phyloP scores from a whole-genome alignment of 2,888 invertebrate species.

The Tiphia femorata region DNA sequence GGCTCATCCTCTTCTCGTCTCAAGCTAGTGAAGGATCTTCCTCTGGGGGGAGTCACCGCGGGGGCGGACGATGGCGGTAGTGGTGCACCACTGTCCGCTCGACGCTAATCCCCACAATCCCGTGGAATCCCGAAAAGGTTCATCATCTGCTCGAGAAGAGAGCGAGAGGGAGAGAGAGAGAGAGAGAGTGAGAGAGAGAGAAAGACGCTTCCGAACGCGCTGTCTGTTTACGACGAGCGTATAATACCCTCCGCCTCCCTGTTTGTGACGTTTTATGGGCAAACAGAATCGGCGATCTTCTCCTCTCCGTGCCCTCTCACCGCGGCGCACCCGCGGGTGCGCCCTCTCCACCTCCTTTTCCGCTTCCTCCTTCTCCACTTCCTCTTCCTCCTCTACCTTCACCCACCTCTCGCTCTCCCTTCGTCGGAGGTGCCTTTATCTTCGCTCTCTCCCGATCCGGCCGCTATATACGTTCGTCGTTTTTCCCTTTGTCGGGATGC shows the following conservation, averaged over 20 bases:
- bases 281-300: slow-evolving; percentile 49
- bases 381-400: background rate
- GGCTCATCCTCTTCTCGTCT: slow-evolving; percentile 20
- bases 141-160: slow-evolving; percentile 56
- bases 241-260: slow-evolving; percentile 38
- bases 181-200: no score
- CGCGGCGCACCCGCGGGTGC: no score
- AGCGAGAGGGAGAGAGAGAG: no score
- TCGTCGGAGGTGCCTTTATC: no score
- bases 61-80: background rate
- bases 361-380: background rate
- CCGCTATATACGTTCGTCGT: slow-evolving; percentile 20
- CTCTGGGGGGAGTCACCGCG: no score
- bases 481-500: slow-evolving; percentile 38
- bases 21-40: no score
- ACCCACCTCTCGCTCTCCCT: slow-evolving; percentile 17
- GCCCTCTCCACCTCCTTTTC: background rate
- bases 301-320: slow-evolving; percentile 10
- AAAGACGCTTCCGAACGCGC: no score
- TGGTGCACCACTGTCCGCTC: slow-evolving; percentile 26
- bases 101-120: slow-evolving; percentile 36
- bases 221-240: slow-evolving; percentile 34
- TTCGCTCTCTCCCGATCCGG: slow-evolving; percentile 16
- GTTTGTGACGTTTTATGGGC: slow-evolving; percentile 50
- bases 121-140: slow-evolving; percentile 40